These are phyloP conservation scores for Chondrosia reniformis DNA, from an alignment of 37 sponge, comb jelly and placozoan genomes.

Conservation along the genomic window DNA sequence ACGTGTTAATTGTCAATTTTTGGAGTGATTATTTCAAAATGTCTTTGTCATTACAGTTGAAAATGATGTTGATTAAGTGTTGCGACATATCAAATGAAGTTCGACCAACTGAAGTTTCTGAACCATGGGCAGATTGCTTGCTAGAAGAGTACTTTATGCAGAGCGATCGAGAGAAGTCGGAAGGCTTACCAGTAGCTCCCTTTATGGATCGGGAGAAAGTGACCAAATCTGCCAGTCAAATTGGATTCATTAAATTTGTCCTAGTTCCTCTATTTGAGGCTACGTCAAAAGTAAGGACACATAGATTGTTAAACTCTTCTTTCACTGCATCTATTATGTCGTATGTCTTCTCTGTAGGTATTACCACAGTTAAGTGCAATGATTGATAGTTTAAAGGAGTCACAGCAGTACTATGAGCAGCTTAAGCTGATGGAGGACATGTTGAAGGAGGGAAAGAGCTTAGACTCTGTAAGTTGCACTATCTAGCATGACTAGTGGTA, in stretches of 20 bases:
- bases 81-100: constrained; percentile 90
- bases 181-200: constrained; percentile 85
- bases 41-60: constrained; percentile 31
- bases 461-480: too few species aligned
- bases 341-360: constrained; percentile 28
- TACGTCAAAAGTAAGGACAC: constrained; percentile 35
- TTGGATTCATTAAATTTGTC: constrained; percentile 82
- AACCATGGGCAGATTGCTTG: constrained; percentile 89
- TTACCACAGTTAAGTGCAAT: constrained; percentile 66
- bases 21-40: too few species aligned
- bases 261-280: constrained; percentile 78
- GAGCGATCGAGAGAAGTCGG: constrained; percentile 80
- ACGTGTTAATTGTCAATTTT: too few species aligned
- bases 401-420: constrained; percentile 66
- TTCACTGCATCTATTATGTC: not conserved
- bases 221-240: constrained; percentile 76
- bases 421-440: constrained; percentile 76
- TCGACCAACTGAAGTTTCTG: constrained; percentile 71
- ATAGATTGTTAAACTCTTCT: not conserved
- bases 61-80: constrained; percentile 77
- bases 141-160: constrained; percentile 86
- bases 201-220: constrained; percentile 91
- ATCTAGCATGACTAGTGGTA: too few species aligned
- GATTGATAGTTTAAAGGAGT: constrained; percentile 46
- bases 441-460: constrained; percentile 44